These are phyloP conservation scores for Philopotamus ludificatus DNA, from an alignment of 1,140 invertebrate genomes.

Conservation along the genomic window DNA sequence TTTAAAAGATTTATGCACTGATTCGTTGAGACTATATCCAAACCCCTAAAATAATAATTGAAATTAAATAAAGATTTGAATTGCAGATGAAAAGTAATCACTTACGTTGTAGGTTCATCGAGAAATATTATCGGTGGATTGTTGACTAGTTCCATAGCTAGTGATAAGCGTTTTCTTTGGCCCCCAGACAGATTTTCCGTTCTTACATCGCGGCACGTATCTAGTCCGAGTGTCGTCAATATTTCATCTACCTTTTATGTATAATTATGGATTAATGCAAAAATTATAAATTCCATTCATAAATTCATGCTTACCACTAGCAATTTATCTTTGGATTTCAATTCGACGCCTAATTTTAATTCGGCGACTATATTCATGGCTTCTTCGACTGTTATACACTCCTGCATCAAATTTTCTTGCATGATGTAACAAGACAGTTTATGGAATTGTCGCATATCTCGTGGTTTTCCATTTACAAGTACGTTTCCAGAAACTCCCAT, in stretches of 20 bases:
- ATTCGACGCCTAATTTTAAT: constrained; percentile 69
- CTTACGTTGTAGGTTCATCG: constrained; percentile 91
- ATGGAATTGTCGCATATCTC: constrained; percentile 71
- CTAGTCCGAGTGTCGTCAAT: constrained; percentile 68
- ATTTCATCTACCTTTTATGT: constrained; percentile 67
- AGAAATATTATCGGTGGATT: constrained; percentile 90
- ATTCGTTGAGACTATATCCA: constrained; percentile 72
- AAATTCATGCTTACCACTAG: constrained; percentile 49
- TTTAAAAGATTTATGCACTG: constrained; percentile 63
- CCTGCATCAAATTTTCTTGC: constrained; percentile 83
- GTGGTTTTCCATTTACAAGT: constrained; percentile 71
- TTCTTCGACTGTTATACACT: constrained; percentile 78
- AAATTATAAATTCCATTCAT: not conserved
- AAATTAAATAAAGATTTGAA: too few relatives aligned
- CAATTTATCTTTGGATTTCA: constrained; percentile 49
- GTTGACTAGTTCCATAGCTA: constrained; percentile 80
- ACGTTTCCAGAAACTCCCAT: constrained; percentile 67
- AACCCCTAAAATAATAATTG: constrained; percentile 63
- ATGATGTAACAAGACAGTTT: constrained; percentile 89
- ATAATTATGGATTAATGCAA: constrained; percentile 2
- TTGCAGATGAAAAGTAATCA: too few relatives aligned
- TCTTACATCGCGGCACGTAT: constrained; percentile 62
- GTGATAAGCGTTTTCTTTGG: constrained; percentile 82
- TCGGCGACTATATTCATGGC: constrained; percentile 81
- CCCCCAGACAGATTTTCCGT: constrained; percentile 79